These are phyloP conservation scores for Muschampia plurimacula DNA, from an alignment of 2,888 invertebrate genomes.

Conservation along the genomic window DNA sequence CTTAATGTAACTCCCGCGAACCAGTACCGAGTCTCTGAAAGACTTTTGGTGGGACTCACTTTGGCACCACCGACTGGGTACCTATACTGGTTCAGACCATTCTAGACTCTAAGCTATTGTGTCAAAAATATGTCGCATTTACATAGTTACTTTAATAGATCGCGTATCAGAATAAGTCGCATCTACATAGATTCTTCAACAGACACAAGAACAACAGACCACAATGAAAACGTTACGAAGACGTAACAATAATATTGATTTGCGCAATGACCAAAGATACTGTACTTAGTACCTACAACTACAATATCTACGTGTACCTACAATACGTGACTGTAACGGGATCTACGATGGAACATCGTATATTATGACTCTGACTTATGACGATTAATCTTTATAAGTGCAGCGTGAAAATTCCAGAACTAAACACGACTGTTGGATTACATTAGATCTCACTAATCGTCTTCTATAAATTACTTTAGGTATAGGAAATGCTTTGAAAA, in stretches of 20 bases:
- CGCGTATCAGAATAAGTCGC: too few species aligned
- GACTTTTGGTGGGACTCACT: too few species aligned
- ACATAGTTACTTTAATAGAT: too few species aligned
- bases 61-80: too few species aligned
- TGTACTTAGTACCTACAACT: not conserved
- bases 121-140: too few species aligned
- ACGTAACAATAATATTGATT: conserved; percentile 3
- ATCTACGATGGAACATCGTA: conserved; percentile 10
- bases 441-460: not conserved
- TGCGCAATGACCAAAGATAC: not conserved
- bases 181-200: not conserved
- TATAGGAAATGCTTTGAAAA: too few species aligned
- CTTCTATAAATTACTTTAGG: too few species aligned
- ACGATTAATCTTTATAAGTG: conserved; percentile 25
- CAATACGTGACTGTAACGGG: conserved; percentile 22
- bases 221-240: conserved; percentile 4
- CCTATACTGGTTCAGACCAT: too few species aligned
- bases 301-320: not conserved
- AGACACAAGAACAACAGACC: not conserved
- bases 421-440: conserved; percentile 4
- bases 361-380: conserved; percentile 11
- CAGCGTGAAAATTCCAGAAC: conserved; percentile 20
- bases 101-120: too few species aligned
- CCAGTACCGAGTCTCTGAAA: too few species aligned
- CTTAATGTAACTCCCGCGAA: too few species aligned